Evolutionary conservation across 2,797 vertebrate species (phyloP).

Genomic region (Graptemys geographica): DNA sequence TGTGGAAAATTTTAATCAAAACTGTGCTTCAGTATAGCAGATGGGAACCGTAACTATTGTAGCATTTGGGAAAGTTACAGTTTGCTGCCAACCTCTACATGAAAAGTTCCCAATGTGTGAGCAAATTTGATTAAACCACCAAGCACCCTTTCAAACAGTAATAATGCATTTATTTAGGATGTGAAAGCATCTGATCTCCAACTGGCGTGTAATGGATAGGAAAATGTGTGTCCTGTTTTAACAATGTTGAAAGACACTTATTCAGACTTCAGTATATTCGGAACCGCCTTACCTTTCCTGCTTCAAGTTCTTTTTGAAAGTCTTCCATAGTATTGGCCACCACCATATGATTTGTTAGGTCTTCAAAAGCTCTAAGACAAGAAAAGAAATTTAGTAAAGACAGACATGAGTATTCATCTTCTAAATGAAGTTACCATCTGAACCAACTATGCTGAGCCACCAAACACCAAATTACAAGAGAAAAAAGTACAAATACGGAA

Average conservation of each 20-base stretch:
- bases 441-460: not conserved
- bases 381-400: not conserved
- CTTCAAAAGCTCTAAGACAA: conserved; percentile 87
- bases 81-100: not conserved
- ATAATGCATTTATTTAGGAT: not conserved
- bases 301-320: conserved; percentile 93
- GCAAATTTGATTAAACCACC: not conserved
- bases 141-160: not conserved
- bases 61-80: not conserved
- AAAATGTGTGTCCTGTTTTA: not conserved
- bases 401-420: not conserved
- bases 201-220: not conserved
- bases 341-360: conserved; percentile 93
- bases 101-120: not conserved
- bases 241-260: not conserved
- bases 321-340: conserved; percentile 91
- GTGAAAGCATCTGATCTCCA: not conserved
- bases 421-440: not conserved
- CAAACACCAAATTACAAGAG: not conserved
- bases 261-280: accelerated
- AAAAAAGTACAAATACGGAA: not conserved
- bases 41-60: accelerated
- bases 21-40: not conserved
- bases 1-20: not conserved
- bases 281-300: conserved; percentile 88